phyloP scores from a whole-genome alignment of 1,140 invertebrate genomes.

The Habropoda laboriosa region DNA sequence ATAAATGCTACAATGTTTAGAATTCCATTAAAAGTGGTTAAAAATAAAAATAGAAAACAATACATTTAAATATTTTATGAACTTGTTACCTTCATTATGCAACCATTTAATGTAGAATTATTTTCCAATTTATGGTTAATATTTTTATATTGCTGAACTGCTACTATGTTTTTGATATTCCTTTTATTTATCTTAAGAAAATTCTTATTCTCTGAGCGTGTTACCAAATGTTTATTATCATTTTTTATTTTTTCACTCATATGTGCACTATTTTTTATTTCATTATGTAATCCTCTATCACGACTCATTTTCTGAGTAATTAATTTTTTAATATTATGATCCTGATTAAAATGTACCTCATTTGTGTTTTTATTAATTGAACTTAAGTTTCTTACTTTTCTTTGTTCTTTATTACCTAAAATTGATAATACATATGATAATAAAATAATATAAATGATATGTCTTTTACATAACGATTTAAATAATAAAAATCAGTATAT shows the following conservation, averaged over 20 bases:
- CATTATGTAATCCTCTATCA: not conserved
- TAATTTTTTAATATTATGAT: not conserved
- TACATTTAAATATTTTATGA: not conserved
- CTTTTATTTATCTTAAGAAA: slow-evolving; percentile 64
- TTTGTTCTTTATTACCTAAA: slow-evolving; percentile 29
- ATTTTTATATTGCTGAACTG: slow-evolving; percentile 6
- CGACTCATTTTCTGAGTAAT: not conserved
- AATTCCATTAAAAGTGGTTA: not conserved
- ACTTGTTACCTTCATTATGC: slow-evolving; percentile 27
- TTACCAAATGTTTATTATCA: not conserved
- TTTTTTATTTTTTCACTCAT: not conserved
- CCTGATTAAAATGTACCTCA: not conserved
- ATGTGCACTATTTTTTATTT: slow-evolving; percentile 6
- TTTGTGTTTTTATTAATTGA: slow-evolving; percentile 14
- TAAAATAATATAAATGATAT: not conserved
- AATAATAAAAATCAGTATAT: not conserved
- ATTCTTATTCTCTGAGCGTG: slow-evolving; percentile 57
- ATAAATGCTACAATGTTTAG: slow-evolving; percentile 1
- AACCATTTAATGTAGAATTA: slow-evolving; percentile 16
- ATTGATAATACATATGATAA: not conserved
- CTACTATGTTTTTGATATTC: slow-evolving; percentile 18
- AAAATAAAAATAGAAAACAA: not conserved
- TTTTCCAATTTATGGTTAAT: slow-evolving; percentile 3
- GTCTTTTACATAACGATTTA: not conserved
- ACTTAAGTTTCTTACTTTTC: not conserved